phyloP scores from a whole-genome alignment of 2,888 invertebrate genomes.

The Actias luna region DNA sequence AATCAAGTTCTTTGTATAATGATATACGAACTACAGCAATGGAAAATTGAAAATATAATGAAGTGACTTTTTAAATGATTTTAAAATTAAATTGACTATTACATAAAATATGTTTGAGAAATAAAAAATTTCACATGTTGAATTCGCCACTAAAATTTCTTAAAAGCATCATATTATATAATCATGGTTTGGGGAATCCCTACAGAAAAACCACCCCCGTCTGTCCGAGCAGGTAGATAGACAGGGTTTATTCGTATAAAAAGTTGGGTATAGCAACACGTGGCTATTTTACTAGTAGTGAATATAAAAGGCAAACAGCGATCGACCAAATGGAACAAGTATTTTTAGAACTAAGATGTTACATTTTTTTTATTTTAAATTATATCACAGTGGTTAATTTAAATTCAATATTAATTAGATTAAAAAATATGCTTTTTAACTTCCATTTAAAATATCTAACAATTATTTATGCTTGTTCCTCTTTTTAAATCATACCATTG shows the following conservation, averaged over 20 bases:
- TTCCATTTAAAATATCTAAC: too few relatives aligned
- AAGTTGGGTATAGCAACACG: background rate
- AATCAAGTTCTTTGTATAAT: too few relatives aligned
- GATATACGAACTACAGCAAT: background rate
- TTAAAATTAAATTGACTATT: background rate
- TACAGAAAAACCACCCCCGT: background rate
- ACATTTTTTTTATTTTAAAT: background rate
- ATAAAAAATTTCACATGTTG: background rate
- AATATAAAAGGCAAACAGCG: background rate
- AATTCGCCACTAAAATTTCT: background rate
- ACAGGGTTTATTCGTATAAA: conserved; percentile 6
- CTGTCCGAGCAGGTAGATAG: conserved; percentile 7
- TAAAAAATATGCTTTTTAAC: too few relatives aligned
- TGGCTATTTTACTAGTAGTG: background rate
- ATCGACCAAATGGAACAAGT: background rate
- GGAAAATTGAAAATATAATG: background rate
- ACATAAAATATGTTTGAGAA: background rate
- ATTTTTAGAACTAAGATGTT: background rate
- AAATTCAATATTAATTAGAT: background rate
- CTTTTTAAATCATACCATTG: too few relatives aligned
- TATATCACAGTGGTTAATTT: background rate
- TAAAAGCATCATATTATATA: background rate
- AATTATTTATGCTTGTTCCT: too few relatives aligned
- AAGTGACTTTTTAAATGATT: background rate
- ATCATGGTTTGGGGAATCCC: background rate